Percentiles rank a stretch among this genome's conserved stretches.
phyloP scores from a whole-genome alignment of 1,140 invertebrate genomes.

The Achatina immaculata region DNA sequence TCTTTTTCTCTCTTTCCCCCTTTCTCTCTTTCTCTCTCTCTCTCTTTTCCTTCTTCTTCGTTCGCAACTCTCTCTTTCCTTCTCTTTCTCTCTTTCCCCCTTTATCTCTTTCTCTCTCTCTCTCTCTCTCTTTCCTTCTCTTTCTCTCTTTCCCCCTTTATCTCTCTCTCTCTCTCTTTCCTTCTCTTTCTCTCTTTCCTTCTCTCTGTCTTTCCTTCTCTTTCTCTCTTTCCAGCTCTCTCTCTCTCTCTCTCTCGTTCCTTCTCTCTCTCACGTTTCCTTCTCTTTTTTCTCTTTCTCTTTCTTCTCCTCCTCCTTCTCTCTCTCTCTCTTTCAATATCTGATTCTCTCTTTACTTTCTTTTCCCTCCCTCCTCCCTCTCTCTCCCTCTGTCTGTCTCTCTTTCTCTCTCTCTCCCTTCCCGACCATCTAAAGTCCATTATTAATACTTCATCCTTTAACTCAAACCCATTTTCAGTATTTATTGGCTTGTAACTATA shows the following conservation, averaged over 20 bases:
- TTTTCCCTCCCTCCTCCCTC: background rate
- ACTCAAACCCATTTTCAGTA: too few species aligned
- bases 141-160: too few species aligned
- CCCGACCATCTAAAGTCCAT: background rate
- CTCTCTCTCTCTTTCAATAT: background rate
- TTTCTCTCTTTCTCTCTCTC: background rate
- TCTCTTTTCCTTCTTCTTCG: background rate
- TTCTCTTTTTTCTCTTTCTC: background rate
- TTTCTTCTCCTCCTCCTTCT: background rate
- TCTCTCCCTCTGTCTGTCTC: background rate
- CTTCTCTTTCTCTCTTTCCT: background rate
- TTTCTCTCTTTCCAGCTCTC: too few species aligned
- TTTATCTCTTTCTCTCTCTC: too few species aligned
- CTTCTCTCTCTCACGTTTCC: too few species aligned
- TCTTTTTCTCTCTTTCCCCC: background rate
- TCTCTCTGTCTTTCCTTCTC: too few species aligned
- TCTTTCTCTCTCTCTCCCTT: background rate
- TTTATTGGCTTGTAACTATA: too few species aligned
- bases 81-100: background rate
- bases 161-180: too few species aligned
- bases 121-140: background rate
- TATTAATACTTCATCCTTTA: too few species aligned
- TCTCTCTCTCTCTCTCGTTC: too few species aligned
- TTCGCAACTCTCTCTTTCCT: background rate
- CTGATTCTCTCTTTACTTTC: background rate